Percentiles rank a stretch among this genome's conserved stretches.
phyloP scores from a whole-genome alignment of 2,113 vertebrate species.

The Helogale parvula region DNA sequence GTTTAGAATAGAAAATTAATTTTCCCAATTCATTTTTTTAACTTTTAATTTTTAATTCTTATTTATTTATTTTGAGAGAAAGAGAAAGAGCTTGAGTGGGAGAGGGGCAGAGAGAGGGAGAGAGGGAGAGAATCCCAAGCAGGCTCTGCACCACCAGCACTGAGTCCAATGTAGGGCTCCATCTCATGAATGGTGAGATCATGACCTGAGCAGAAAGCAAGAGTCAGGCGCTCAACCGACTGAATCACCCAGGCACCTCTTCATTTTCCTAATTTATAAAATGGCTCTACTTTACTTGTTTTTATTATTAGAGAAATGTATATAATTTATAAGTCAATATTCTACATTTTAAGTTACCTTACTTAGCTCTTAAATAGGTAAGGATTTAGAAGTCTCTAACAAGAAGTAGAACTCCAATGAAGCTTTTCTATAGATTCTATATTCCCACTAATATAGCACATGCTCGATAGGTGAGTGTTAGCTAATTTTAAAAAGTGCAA shows the following conservation, averaged over 20 bases:
- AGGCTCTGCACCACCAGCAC: no score
- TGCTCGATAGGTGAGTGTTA: neutral
- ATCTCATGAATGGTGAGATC: no score
- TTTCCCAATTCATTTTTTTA: neutral
- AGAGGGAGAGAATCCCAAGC: no score
- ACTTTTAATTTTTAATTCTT: no score
- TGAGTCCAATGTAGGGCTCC: no score
- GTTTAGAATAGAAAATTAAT: neutral
- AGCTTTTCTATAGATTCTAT: neutral
- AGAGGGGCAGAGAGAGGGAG: no score
- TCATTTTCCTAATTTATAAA: neutral
- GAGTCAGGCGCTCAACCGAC: no score
- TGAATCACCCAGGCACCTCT: no score
- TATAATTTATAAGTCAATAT: neutral
- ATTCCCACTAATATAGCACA: neutral
- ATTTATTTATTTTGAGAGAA: no score
- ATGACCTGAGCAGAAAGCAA: no score
- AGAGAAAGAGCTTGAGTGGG: no score
- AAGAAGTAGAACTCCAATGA: neutral
- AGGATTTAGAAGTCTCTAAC: neutral
- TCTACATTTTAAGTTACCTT: neutral
- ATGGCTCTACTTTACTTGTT: neutral
- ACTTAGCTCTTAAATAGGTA: neutral
- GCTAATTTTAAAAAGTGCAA: neutral
- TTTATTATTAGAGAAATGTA: neutral